Evolutionary conservation across 2,888 invertebrate genomes (phyloP).

Genomic region (Petrolisthes manimaculis): DNA sequence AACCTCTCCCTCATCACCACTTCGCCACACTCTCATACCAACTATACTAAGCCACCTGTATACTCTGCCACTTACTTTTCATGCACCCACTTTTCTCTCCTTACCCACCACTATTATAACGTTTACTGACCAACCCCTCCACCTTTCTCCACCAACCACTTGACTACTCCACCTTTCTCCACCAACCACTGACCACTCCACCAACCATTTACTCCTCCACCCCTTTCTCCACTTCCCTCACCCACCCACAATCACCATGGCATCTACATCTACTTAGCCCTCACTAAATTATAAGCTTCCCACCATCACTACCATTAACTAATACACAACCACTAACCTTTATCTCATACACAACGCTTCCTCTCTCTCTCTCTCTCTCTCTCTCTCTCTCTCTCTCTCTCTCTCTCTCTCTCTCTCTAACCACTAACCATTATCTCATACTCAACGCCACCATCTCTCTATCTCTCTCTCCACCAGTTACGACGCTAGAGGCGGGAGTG

Average conservation of each 20-base stretch:
- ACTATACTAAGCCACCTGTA: too few species aligned
- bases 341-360: neutral
- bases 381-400: slow-evolving; percentile 11
- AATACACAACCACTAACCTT: neutral
- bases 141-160: neutral
- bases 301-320: neutral
- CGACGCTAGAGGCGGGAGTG: slow-evolving; percentile 46
- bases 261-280: neutral
- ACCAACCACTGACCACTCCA: neutral
- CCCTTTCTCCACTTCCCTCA: neutral
- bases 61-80: too few species aligned
- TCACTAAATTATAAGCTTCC: neutral
- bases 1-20: too few species aligned
- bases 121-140: too few species aligned
- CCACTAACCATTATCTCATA: neutral
- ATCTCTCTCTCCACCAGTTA: slow-evolving; percentile 24
- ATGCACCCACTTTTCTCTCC: too few species aligned
- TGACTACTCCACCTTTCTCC: neutral
- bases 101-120: too few species aligned
- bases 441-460: neutral
- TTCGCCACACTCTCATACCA: too few species aligned
- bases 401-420: neutral
- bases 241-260: neutral
- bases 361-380: slow-evolving; percentile 28
- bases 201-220: neutral